These are phyloP conservation scores for Emmelina monodactyla DNA, from an alignment of 2,888 invertebrate genomes.

Conservation along the genomic window DNA sequence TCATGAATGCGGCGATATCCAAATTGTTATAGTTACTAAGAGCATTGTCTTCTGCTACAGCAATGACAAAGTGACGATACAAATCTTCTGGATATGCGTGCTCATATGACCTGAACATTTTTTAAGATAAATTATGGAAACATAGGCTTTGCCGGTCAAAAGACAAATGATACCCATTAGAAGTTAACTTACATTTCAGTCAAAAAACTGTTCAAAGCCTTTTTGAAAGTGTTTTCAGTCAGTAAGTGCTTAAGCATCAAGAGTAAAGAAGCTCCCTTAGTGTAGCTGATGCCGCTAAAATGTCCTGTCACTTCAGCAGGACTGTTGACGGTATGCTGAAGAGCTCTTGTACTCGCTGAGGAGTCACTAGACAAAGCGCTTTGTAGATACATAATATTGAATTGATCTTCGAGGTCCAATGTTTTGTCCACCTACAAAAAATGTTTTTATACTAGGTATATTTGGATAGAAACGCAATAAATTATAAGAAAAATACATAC, in stretches of 20 bases:
- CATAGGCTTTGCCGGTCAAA: not conserved
- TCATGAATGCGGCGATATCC: constrained; percentile 31
- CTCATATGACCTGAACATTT: constrained; percentile 30
- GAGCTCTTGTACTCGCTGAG: constrained; percentile 52
- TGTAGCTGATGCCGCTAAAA: constrained; percentile 74
- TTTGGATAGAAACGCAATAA: not conserved
- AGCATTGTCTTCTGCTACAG: constrained; percentile 28
- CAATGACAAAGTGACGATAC: constrained; percentile 30
- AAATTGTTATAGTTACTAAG: constrained; percentile 16
- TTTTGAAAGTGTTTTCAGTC: constrained; percentile 60
- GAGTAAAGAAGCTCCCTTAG: constrained; percentile 70
- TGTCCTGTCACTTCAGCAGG: constrained; percentile 69
- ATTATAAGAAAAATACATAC: constrained; percentile 24
- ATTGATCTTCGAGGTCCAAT: constrained; percentile 73
- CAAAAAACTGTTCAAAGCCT: constrained; percentile 64
- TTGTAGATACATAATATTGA: constrained; percentile 75
- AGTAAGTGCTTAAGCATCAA: constrained; percentile 73
- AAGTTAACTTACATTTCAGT: constrained; percentile 36
- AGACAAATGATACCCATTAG: not conserved
- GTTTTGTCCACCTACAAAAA: constrained; percentile 28
- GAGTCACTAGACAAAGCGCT: constrained; percentile 58
- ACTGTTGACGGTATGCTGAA: constrained; percentile 66
- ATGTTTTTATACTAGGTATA: not conserved
- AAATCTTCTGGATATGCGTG: constrained; percentile 41
- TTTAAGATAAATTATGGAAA: not conserved